These are phyloP conservation scores for Spongilla lacustris DNA, from an alignment of 37 sponge, comb jelly and placozoan genomes.

Conservation along the genomic window DNA sequence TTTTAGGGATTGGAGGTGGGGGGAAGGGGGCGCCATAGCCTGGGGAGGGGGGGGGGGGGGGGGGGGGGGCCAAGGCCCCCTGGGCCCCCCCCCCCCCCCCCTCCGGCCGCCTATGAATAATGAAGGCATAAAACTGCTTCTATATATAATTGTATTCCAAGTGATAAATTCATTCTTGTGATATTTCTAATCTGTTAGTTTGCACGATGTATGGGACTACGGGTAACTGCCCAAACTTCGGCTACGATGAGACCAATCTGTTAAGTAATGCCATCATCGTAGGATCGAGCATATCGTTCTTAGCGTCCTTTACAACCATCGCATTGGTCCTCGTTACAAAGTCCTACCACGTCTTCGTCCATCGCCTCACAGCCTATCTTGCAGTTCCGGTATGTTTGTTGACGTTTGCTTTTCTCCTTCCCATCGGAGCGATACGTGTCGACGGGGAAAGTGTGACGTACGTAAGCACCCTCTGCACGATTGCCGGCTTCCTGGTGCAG, in stretches of 20 bases:
- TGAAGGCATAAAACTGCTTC: too few relatives aligned
- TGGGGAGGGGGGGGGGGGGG: too few relatives aligned
- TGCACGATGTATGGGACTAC: background rate
- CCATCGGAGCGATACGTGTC: background rate
- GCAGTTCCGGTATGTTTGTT: background rate
- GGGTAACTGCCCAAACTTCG: background rate
- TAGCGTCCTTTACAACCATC: background rate
- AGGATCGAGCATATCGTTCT: background rate
- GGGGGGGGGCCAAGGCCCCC: too few relatives aligned
- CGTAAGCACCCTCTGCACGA: background rate
- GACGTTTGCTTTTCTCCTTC: background rate
- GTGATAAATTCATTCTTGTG: too few relatives aligned
- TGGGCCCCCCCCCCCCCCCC: too few relatives aligned
- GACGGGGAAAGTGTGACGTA: background rate
- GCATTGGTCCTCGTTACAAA: background rate
- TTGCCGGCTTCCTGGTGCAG: background rate
- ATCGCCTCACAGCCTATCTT: background rate
- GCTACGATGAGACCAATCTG: background rate
- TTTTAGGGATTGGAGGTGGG: too few relatives aligned
- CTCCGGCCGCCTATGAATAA: too few relatives aligned
- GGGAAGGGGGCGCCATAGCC: too few relatives aligned
- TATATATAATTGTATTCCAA: too few relatives aligned
- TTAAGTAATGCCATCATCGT: background rate
- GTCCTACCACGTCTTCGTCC: background rate
- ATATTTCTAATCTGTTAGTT: too few relatives aligned